Evolutionary conservation across 2,113 vertebrate species (phyloP), one percentile per base, ranked within the genome.

Genomic region (Entelurus aequoreus): DNA sequence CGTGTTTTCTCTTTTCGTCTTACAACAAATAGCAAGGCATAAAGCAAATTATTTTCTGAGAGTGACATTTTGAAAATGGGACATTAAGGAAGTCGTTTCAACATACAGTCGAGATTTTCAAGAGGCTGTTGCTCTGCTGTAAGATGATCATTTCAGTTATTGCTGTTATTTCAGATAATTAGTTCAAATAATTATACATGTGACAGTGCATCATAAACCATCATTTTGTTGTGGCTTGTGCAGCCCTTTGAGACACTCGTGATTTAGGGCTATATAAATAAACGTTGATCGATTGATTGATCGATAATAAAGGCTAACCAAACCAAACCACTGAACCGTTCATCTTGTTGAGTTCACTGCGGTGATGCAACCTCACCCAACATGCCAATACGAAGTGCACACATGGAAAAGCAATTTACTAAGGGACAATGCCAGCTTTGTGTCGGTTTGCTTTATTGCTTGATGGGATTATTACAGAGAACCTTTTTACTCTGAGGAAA

Each of bases 71-170:
- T 16, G 16, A 54, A 76, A 83, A 63, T 72, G 74, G 77, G 77
- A 69, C 79, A 80, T 83, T 77, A 85, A 74, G 78, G 80, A 86
- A 82, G 83, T 78, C 76, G 80, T 85, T 81, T 79, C 64, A 60
- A 53, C 28, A 69, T 69, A 72, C 72, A 65, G 72, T 70, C 61
- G 59, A 54, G 60, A 42, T 58, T 75, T 75, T 52, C 74, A 70
- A 66, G 59, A 48, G 59, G 69, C 62, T 52, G 61, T 68, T 21
- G 49, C 67, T 54, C 69, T 66, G 63, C 65, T 53, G 65, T 66
- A 40, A 81, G 77, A 81, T 28, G 77, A 81, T 28, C 28, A 28
- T 28, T 28, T 28, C 28, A 28, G 28, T 28, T 28, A 28, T 28
- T 28, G 28, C 28, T 28, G 28, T 3, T 28, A 28, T 28, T 72